A percentile compares a stretch with the other conserved stretches of the same genome.
phyloP scores from a whole-genome alignment of 1,140 invertebrate species.

The Arion vulgaris region DNA sequence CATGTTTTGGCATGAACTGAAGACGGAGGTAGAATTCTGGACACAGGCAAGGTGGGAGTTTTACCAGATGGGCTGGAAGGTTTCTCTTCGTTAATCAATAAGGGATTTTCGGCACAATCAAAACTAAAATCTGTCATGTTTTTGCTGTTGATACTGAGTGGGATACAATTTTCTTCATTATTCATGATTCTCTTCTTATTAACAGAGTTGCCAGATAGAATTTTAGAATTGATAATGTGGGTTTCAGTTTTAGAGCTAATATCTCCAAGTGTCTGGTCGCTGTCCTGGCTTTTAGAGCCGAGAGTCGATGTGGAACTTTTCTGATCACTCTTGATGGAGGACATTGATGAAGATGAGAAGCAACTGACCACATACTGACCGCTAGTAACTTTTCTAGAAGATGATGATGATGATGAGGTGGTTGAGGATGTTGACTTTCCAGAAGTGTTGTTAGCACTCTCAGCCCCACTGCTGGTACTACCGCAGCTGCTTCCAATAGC shows the following conservation, averaged over 20 bases:
- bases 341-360: slow-evolving; percentile 27
- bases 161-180: no score
- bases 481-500: background rate
- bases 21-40: no score
- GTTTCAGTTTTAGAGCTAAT: background rate
- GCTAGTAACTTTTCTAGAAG: slow-evolving; percentile 25
- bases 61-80: no score
- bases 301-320: slow-evolving; percentile 41
- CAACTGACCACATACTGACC: slow-evolving; percentile 36
- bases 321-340: slow-evolving; percentile 28
- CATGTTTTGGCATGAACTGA: no score
- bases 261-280: background rate
- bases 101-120: no score
- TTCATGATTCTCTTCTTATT: no score
- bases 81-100: no score
- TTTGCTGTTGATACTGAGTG: no score
- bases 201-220: no score
- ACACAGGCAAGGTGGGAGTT: no score
- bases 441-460: slow-evolving; percentile 1
- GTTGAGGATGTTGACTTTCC: background rate
- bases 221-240: no score
- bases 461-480: background rate
- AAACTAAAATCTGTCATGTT: no score
- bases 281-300: slow-evolving; percentile 19
- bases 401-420: slow-evolving; percentile 31